Evolutionary conservation across 2,113 vertebrate species (phyloP).

Genomic region (Onychorhynchus coronatus): DNA sequence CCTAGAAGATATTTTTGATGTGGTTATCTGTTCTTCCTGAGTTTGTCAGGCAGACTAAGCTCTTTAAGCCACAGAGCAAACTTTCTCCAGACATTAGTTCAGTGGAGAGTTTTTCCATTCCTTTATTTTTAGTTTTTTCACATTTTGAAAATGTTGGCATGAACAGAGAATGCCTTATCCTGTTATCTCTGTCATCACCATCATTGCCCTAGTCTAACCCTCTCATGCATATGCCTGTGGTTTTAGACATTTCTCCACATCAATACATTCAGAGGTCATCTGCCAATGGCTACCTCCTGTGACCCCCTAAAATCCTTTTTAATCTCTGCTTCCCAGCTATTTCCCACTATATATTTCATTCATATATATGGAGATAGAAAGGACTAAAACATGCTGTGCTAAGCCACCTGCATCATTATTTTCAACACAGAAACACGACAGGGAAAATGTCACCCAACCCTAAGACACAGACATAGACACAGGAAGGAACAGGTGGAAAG

Average conservation of each 20-base stretch:
- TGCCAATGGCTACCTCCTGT: neutral
- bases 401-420: neutral
- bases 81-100: neutral
- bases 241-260: neutral
- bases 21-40: neutral
- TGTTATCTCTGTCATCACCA: neutral
- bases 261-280: neutral
- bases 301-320: neutral
- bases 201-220: neutral
- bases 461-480: neutral
- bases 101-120: neutral
- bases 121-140: neutral
- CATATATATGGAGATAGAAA: neutral
- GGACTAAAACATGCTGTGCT: neutral
- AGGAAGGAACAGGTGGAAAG: neutral
- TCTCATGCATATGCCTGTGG: neutral
- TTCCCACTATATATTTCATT: neutral
- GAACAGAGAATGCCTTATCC: neutral
- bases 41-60: neutral
- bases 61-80: neutral
- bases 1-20: neutral
- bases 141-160: neutral
- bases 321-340: neutral
- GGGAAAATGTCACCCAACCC: neutral
- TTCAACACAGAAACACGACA: neutral